phyloP scores from a whole-genome alignment of 2,797 vertebrate genomes.

The Kryptopterus vitreolus region DNA sequence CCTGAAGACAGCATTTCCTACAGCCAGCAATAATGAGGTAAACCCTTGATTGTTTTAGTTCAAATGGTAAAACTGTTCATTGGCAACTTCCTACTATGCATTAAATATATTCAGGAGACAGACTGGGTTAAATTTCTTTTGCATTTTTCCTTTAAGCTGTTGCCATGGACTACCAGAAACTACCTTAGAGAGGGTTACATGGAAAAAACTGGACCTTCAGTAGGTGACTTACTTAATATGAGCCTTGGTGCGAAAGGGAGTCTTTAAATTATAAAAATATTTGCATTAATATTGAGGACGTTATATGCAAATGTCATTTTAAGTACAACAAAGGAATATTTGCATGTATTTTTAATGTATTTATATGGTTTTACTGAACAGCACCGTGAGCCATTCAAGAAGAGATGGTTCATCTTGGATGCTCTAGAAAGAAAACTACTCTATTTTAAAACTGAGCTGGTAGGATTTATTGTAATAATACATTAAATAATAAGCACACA shows the following conservation, averaged over 20 bases:
- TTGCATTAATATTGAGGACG: neutral
- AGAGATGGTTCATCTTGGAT: conserved; percentile 91
- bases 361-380: conserved; percentile 60
- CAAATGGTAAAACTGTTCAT: neutral
- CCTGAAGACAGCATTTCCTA: conserved; percentile 83
- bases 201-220: conserved; percentile 93
- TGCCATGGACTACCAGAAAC: conserved; percentile 85
- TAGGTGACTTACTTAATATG: conserved; percentile 60
- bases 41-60: conserved; percentile 44
- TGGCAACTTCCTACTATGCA: neutral
- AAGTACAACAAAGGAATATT: neutral
- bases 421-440: conserved; percentile 84
- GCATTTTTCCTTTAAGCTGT: conserved; percentile 69
- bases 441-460: conserved; percentile 89
- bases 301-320: neutral
- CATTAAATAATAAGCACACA: neutral
- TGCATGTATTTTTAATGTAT: neutral
- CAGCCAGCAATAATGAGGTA: conserved; percentile 80
- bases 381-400: conserved; percentile 88
- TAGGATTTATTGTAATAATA: conserved; percentile 63
- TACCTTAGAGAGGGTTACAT: conserved; percentile 93
- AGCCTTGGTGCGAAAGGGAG: neutral
- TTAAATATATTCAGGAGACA: neutral
- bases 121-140: neutral
- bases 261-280: neutral